A percentile compares a stretch with the other conserved stretches of the same genome.
phyloP scores from a whole-genome alignment of 2,797 vertebrate species.

The Danio kyathit region DNA sequence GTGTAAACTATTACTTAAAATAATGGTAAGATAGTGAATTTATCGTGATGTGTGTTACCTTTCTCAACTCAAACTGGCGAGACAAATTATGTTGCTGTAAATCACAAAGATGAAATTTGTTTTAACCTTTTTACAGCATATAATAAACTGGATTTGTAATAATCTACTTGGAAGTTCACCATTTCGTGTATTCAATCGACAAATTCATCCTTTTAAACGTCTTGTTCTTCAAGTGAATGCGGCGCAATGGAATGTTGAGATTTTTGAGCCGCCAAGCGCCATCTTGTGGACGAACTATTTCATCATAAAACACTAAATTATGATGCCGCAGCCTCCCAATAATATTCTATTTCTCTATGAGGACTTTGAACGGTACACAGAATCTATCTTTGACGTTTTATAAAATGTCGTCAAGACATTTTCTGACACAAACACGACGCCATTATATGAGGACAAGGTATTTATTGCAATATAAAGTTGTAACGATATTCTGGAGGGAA shows the following conservation, averaged over 20 bases:
- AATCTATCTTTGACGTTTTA: too few species aligned
- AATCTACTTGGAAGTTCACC: neutral
- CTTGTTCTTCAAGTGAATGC: neutral
- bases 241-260: neutral
- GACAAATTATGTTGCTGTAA: neutral
- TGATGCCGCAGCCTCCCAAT: neutral
- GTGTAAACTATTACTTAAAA: neutral
- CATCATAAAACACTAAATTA: rapidly evolving
- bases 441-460: neutral
- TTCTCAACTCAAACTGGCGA: too few species aligned
- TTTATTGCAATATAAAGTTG: constrained; percentile 26
- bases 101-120: neutral
- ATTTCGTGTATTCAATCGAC: neutral
- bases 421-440: too few species aligned
- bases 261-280: neutral
- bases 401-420: too few species aligned
- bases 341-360: neutral
- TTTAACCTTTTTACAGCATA: neutral
- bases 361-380: too few species aligned
- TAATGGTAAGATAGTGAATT: neutral
- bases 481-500: neutral
- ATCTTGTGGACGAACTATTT: neutral
- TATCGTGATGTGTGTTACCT: neutral
- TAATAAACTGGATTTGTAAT: neutral
- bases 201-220: neutral